Evolutionary conservation across 2,113 vertebrate genomes (phyloP).

Genomic region (Pseudorhombus dupliciocellatus): DNA sequence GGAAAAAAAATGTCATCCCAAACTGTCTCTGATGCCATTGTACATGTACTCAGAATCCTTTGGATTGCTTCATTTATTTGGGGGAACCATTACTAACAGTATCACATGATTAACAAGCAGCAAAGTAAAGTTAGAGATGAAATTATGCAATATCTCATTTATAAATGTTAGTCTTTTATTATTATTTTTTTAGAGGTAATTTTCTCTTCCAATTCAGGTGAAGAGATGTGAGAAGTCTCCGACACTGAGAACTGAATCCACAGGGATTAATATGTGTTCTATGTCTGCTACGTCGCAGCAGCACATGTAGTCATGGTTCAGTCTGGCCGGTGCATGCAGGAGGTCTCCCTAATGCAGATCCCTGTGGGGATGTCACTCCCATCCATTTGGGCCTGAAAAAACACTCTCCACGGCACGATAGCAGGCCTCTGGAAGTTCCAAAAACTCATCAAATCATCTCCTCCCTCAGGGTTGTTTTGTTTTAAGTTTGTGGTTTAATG

Average conservation of each 20-base stretch:
- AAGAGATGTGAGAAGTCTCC: background rate
- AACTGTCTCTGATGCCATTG: background rate
- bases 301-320: constrained; percentile 29
- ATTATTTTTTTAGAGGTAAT: background rate
- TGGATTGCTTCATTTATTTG: background rate
- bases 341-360: constrained; percentile 65
- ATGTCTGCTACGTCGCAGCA: constrained; percentile 60
- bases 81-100: background rate
- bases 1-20: background rate
- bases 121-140: background rate
- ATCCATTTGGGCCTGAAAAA: constrained; percentile 76
- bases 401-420: constrained; percentile 34
- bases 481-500: background rate
- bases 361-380: constrained; percentile 63
- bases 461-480: background rate
- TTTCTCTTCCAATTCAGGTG: background rate
- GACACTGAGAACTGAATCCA: constrained; percentile 3
- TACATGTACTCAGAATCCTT: background rate
- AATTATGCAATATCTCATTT: background rate
- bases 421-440: constrained; percentile 31
- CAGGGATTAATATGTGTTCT: constrained; percentile 32
- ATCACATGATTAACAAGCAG: constrained; percentile 5
- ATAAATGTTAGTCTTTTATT: constrained; percentile 3
- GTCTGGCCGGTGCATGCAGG: constrained; percentile 59
- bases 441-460: constrained; percentile 27